Percentiles rank a stretch among this genome's conserved stretches.
Evolutionary conservation across 2,113 vertebrate species (phyloP).

Genomic region (Bufo gargarizans): DNA sequence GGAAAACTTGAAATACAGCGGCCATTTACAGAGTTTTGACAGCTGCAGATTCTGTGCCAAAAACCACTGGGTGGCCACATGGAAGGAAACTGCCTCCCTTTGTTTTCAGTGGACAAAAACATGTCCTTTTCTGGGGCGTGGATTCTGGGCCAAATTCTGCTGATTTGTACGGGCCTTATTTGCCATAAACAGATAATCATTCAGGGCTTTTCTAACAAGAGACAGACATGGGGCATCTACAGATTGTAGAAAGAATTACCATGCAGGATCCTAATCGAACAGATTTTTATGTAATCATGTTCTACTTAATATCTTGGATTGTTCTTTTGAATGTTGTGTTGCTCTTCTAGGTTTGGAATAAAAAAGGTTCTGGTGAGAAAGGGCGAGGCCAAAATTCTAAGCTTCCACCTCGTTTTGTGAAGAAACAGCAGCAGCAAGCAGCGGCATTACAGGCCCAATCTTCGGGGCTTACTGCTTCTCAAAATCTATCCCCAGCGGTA

Average conservation of each 20-base stretch:
- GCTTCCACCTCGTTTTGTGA: conserved; percentile 95
- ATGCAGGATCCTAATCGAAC: not conserved
- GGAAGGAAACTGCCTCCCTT: too few relatives aligned
- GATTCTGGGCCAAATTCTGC: too few relatives aligned
- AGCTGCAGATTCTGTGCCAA: too few relatives aligned
- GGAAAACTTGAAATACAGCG: too few relatives aligned
- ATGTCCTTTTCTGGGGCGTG: too few relatives aligned
- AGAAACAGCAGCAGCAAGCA: conserved; percentile 85
- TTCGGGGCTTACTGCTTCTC: conserved; percentile 30
- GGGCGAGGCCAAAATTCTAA: conserved; percentile 88
- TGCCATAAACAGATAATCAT: not conserved
- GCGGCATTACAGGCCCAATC: conserved; percentile 66
- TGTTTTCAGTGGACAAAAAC: too few relatives aligned
- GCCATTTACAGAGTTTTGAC: too few relatives aligned
- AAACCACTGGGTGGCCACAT: too few relatives aligned
- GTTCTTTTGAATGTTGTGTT: not conserved
- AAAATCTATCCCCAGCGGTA: conserved; percentile 65
- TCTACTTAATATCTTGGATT: not conserved
- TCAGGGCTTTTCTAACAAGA: too few relatives aligned
- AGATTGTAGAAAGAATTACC: not conserved
- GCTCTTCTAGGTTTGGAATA: conserved; percentile 86
- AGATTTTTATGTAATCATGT: not conserved
- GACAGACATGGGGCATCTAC: not conserved
- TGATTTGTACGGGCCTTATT: not conserved
- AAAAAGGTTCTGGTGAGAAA: conserved; percentile 91